phyloP scores from a whole-genome alignment of 2,888 invertebrate species.

The Invenusta paracnida region DNA sequence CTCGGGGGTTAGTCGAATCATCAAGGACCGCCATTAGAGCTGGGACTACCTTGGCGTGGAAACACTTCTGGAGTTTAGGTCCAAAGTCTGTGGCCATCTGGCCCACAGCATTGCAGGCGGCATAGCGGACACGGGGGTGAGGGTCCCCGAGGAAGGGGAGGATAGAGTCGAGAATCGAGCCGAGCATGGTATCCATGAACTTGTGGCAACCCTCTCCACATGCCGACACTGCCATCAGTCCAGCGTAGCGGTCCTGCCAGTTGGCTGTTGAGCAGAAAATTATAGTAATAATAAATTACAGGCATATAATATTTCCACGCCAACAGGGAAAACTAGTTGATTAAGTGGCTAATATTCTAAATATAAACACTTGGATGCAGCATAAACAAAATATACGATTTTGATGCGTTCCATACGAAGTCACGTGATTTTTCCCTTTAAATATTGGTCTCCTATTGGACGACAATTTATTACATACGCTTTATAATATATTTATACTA shows the following conservation, averaged over 20 bases:
- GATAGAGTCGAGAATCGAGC: conserved; percentile 70
- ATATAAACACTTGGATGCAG: too few species aligned
- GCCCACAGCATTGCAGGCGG: conserved; percentile 95
- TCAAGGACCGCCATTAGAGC: conserved; percentile 80
- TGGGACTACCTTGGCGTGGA: conserved; percentile 85
- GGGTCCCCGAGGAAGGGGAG: conserved; percentile 57
- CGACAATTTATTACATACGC: too few species aligned
- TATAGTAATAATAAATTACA: neutral
- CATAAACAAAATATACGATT: too few species aligned
- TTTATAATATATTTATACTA: too few species aligned
- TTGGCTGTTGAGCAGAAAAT: conserved; percentile 54
- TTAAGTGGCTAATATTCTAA: too few species aligned
- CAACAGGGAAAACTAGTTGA: too few species aligned
- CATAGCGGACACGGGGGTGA: conserved; percentile 87
- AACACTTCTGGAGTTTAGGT: conserved; percentile 91
- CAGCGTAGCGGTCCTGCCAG: conserved; percentile 74
- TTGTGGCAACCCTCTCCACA: conserved; percentile 97
- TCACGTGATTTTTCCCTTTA: too few species aligned
- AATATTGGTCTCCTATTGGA: too few species aligned
- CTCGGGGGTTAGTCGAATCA: conserved; percentile 84
- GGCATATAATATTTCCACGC: too few species aligned
- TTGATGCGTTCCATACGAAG: too few species aligned
- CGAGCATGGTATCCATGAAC: conserved; percentile 91
- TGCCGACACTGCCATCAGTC: conserved; percentile 94
- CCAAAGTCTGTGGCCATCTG: conserved; percentile 99